These are phyloP conservation scores for Prietella phreatophila DNA, from an alignment of 2,113 vertebrate genomes.

Conservation along the genomic window DNA sequence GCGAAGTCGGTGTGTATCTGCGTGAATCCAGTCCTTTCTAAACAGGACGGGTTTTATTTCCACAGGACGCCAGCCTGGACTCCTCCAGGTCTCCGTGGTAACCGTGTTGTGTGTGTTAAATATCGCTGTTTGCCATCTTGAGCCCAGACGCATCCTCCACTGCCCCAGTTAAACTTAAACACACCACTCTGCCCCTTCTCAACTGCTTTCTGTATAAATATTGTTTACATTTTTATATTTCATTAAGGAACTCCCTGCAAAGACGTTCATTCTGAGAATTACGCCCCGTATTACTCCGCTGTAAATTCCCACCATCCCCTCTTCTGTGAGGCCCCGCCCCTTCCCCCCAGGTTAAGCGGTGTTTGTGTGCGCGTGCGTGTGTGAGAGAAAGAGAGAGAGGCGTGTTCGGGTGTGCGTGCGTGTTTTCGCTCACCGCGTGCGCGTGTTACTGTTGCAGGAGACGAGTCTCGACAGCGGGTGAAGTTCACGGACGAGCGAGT, in stretches of 20 bases:
- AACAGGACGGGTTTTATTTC: background rate
- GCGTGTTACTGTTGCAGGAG: constrained; percentile 91
- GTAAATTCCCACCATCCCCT: constrained; percentile 23
- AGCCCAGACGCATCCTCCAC: background rate
- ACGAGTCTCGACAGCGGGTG: constrained; percentile 97
- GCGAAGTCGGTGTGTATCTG: background rate
- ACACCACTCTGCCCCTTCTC: background rate
- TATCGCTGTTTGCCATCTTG: background rate
- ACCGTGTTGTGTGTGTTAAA: background rate
- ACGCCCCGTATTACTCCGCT: background rate
- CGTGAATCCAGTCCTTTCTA: background rate
- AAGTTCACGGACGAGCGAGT: constrained; percentile 97
- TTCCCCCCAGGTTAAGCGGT: constrained; percentile 19
- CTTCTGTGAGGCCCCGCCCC: constrained; percentile 14
- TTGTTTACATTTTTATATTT: background rate
- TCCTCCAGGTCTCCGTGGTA: background rate
- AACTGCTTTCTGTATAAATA: background rate
- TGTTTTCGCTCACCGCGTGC: constrained; percentile 64
- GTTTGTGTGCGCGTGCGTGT: background rate
- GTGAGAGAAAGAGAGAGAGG: background rate
- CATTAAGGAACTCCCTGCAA: background rate
- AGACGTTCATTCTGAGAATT: background rate
- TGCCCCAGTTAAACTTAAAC: background rate
- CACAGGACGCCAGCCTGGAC: too few relatives aligned
- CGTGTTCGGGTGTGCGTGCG: constrained; percentile 17